Evolutionary conservation across 53 echinoderm and acorn worm genomes (phyloP).

Genomic region (Hippasteria phrygiana): DNA sequence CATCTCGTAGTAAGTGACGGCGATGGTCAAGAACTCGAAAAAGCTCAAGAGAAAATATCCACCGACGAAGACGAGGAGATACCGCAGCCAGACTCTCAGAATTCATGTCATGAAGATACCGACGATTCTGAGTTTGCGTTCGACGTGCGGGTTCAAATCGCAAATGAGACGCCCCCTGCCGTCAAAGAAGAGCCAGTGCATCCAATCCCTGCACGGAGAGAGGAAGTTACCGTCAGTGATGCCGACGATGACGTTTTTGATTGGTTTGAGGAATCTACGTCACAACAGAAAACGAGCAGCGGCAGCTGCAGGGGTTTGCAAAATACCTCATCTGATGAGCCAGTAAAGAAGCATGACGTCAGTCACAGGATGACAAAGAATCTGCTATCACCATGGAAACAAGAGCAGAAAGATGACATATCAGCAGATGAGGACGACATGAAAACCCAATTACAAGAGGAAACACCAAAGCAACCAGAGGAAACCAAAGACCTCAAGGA

Average conservation of each 20-base stretch:
- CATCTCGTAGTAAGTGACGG: neutral
- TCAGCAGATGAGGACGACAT: neutral
- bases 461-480: neutral
- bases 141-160: neutral
- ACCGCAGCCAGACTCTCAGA: neutral
- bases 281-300: neutral
- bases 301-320: neutral
- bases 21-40: neutral
- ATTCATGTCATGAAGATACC: neutral
- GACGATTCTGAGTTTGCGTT: neutral
- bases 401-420: neutral
- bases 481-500: neutral
- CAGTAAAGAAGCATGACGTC: neutral
- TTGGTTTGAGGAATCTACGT: slow-evolving; percentile 1
- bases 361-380: neutral
- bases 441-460: neutral
- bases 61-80: neutral
- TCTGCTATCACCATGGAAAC: neutral
- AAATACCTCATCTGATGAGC: too few species aligned
- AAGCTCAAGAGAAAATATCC: neutral
- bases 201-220: neutral
- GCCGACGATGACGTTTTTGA: neutral
- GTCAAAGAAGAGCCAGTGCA: neutral
- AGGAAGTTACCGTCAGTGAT: neutral
- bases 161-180: neutral